Evolutionary conservation across 2,113 vertebrate species (phyloP).

Genomic region (Misgurnus anguillicaudatus): DNA sequence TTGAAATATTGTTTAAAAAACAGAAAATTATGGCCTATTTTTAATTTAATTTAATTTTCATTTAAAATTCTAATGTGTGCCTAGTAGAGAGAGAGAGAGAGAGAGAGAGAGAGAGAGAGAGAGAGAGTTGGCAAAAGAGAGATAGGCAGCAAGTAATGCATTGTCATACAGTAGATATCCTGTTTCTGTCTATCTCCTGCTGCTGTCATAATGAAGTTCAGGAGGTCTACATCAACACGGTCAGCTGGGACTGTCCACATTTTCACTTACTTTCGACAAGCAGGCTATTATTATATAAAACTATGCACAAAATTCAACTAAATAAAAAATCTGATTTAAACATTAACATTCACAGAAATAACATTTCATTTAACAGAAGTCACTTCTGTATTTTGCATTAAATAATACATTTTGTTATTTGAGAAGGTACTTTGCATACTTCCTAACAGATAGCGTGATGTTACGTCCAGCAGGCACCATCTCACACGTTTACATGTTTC

Average conservation of each 20-base stretch:
- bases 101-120: neutral
- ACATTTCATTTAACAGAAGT: neutral
- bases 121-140: conserved; percentile 3
- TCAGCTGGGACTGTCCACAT: neutral
- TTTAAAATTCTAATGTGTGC: no score
- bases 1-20: no score
- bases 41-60: neutral
- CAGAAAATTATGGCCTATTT: neutral
- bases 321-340: neutral
- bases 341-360: neutral
- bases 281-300: neutral
- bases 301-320: neutral
- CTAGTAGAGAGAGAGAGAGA: neutral
- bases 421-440: neutral
- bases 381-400: neutral
- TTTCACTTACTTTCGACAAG: neutral
- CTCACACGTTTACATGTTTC: conserved; percentile 8
- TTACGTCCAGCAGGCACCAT: neutral
- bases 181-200: conserved; percentile 38
- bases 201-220: conserved; percentile 17
- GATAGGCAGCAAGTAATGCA: conserved; percentile 26
- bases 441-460: no score
- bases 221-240: conserved; percentile 1
- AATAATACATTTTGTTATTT: neutral
- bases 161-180: conserved; percentile 44